phyloP scores from a whole-genome alignment of 2,797 vertebrate species.

The Melanotaenia pygmaea region DNA sequence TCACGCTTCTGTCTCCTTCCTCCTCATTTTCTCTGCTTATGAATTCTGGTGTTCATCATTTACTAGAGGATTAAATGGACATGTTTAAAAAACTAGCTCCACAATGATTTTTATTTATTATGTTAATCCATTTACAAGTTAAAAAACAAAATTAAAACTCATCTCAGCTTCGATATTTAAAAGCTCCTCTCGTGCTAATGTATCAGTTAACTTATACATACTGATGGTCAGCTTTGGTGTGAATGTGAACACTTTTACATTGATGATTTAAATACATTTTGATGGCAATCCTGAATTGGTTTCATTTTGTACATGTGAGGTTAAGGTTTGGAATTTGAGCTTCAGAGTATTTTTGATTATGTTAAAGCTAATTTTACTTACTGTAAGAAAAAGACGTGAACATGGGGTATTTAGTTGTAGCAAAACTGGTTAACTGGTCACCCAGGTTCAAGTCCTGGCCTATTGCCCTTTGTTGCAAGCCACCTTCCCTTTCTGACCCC shows the following conservation, averaged over 20 bases:
- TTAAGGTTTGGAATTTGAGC: neutral
- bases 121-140: neutral
- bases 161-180: neutral
- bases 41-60: neutral
- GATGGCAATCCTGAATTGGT: neutral
- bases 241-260: neutral
- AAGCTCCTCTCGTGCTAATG: neutral
- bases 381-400: neutral
- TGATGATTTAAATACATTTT: neutral
- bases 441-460: neutral
- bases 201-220: neutral
- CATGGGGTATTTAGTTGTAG: neutral
- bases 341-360: neutral
- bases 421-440: neutral
- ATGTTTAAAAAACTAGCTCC: neutral
- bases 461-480: neutral
- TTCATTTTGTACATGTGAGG: neutral
- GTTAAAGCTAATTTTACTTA: neutral
- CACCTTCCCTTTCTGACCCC: neutral
- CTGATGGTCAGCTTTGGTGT: neutral
- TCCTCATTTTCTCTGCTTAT: neutral
- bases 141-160: neutral
- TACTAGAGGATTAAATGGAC: neutral
- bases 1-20: neutral
- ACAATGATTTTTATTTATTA: neutral